Evolutionary conservation across 2,113 vertebrate genomes (phyloP).

Genomic region (Okapia johnstoni): DNA sequence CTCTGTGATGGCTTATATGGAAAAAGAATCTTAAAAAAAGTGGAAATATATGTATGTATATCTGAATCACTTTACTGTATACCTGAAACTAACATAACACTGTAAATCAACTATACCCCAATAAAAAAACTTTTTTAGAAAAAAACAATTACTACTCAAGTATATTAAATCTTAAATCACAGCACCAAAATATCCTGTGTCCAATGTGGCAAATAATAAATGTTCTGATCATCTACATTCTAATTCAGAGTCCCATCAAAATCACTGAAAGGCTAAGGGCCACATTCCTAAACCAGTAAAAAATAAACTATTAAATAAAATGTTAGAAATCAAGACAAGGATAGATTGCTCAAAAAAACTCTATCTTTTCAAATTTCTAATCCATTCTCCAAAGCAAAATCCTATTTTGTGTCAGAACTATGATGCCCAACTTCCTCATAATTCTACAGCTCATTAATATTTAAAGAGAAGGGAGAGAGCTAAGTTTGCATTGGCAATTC

Average conservation of each 20-base stretch:
- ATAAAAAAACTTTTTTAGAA: not conserved
- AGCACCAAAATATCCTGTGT: not conserved
- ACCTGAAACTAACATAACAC: not conserved
- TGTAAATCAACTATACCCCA: not conserved
- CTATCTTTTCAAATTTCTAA: conserved; percentile 29
- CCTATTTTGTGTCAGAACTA: not conserved
- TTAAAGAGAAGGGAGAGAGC: not conserved
- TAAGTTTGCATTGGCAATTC: not conserved
- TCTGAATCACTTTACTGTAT: not conserved
- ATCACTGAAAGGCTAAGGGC: not conserved
- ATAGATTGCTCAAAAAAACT: not conserved
- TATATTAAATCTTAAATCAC: not conserved
- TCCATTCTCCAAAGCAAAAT: conserved; percentile 7
- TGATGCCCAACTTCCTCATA: not conserved
- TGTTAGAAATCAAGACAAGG: conserved; percentile 2
- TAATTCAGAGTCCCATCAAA: not conserved
- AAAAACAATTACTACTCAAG: not conserved
- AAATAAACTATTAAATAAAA: conserved; percentile 20
- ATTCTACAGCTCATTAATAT: not conserved
- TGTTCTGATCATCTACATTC: not conserved
- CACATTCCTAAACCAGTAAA: not conserved
- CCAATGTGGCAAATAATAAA: not conserved
- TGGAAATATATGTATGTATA: not conserved
- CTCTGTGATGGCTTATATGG: not conserved
- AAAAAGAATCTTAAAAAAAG: not conserved